Percentiles rank a stretch among this genome's conserved stretches.
These are phyloP conservation scores for Callorhinus ursinus DNA, from an alignment of 2,113 vertebrate genomes.

Conservation along the genomic window DNA sequence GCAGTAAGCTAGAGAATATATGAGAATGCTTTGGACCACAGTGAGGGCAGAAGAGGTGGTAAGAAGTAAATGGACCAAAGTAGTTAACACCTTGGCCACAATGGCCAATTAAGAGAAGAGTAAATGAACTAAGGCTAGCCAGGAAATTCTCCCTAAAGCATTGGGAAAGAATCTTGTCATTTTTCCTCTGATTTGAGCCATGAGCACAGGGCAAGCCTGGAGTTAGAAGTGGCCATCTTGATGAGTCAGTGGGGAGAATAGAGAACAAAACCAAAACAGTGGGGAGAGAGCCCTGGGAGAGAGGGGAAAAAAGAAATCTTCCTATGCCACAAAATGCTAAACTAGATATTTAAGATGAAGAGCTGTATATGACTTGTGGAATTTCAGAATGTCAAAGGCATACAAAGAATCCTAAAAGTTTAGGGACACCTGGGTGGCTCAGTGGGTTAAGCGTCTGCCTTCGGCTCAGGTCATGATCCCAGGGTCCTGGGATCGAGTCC, in stretches of 20 bases:
- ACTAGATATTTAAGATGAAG: not conserved
- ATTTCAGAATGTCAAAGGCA: not conserved
- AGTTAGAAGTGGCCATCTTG: not conserved
- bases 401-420: not conserved
- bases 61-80: not conserved
- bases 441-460: not conserved
- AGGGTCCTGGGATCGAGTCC: not conserved
- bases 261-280: not conserved
- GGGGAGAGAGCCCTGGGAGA: not conserved
- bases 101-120: not conserved
- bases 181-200: not conserved
- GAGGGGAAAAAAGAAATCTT: accelerated
- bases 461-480: not conserved
- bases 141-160: not conserved
- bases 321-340: not conserved
- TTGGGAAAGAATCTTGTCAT: not conserved
- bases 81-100: not conserved
- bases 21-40: too few species aligned
- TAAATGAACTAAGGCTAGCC: not conserved
- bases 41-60: accelerated
- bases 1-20: not conserved
- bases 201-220: not conserved
- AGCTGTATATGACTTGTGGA: not conserved
- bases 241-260: not conserved
- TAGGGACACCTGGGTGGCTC: not conserved